These are phyloP conservation scores for Cephalopachus bancanus DNA, from an alignment of 2,797 vertebrate species.

Conservation along the genomic window DNA sequence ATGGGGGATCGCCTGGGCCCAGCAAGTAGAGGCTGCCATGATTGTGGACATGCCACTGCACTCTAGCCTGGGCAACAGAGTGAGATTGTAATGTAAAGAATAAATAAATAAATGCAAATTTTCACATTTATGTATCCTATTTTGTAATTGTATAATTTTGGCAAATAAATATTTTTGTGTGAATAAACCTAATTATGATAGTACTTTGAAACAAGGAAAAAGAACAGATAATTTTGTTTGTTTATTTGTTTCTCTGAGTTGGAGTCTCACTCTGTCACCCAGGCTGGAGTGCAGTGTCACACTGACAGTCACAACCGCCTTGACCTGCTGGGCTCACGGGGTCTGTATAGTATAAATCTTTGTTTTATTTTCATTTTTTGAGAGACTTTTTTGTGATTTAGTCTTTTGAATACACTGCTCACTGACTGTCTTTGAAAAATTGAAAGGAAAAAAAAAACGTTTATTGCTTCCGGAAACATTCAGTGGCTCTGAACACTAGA, in stretches of 20 bases:
- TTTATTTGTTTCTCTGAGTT: no score
- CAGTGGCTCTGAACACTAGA: slow-evolving; percentile 30
- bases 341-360: slow-evolving; percentile 17
- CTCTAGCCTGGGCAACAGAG: no score
- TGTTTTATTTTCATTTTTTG: slow-evolving; percentile 40
- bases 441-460: slow-evolving; percentile 31
- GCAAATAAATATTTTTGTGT: slow-evolving; percentile 46
- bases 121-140: neutral
- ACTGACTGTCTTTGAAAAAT: slow-evolving; percentile 51
- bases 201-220: slow-evolving; percentile 54
- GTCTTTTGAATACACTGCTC: slow-evolving; percentile 46
- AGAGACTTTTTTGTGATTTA: slow-evolving; percentile 57
- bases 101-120: no score
- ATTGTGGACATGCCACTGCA: no score
- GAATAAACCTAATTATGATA: slow-evolving; percentile 20
- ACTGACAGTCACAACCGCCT: no score
- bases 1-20: no score
- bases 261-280: no score
- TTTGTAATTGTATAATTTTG: slow-evolving; percentile 46
- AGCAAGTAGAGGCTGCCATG: no score
- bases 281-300: no score
- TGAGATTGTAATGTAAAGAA: no score
- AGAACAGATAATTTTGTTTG: neutral
- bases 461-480: slow-evolving; percentile 67
- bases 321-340: no score